A percentile compares a stretch with the other conserved stretches of the same genome.
phyloP scores from a whole-genome alignment of 2,888 invertebrate genomes.

The Drosophila gaucha region DNA sequence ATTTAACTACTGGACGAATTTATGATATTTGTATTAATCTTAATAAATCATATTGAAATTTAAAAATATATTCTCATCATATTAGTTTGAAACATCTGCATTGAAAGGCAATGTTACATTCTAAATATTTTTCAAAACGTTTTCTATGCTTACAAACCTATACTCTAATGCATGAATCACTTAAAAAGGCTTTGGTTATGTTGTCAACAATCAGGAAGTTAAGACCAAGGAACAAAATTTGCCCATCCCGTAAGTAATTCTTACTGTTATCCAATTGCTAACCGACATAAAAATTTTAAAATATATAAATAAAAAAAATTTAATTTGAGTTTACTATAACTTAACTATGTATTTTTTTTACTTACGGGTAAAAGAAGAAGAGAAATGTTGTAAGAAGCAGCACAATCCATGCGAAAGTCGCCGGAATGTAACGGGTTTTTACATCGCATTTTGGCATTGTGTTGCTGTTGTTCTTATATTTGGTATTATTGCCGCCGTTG shows the following conservation, averaged over 20 bases:
- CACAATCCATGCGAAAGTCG: conserved; percentile 98
- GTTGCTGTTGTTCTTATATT: conserved; percentile 44
- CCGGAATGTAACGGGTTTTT: conserved; percentile 98
- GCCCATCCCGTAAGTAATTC: no score
- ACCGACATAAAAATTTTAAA: no score
- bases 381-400: conserved; percentile 96
- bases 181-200: no score
- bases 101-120: no score
- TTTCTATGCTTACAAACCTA: no score
- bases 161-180: no score
- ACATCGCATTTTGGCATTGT: conserved; percentile 97
- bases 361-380: conserved; percentile 99
- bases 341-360: conserved; percentile 78
- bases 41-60: neutral
- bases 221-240: no score
- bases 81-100: neutral
- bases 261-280: no score
- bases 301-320: no score
- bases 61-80: neutral
- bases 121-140: no score
- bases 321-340: neutral
- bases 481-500: conserved; percentile 20
- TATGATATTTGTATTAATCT: neutral
- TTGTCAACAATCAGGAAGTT: no score
- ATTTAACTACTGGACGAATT: neutral